Base-by-base conservation (phyloP, 2,797 vertebrate species). In the Avahi laniger region DNA sequence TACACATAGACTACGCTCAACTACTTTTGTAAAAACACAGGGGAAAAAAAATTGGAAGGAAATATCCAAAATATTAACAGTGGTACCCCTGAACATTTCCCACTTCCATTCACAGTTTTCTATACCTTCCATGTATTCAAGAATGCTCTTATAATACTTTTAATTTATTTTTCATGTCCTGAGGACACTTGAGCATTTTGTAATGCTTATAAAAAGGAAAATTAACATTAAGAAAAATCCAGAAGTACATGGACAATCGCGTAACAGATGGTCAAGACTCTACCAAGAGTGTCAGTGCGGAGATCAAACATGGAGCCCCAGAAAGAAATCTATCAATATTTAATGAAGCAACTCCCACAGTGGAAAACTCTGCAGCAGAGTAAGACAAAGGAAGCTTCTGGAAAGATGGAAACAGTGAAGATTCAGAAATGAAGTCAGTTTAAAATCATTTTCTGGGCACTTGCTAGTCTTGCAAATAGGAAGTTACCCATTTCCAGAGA, bases 401-500 rank as follows among this genome's bases (percentile, higher is more conserved):
- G 38, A 18, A 78, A 81, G 61, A 54, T 14, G 24, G 33, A 87
- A 81, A 57, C 59, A 3, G 46, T 90, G 59, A 70, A 76, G 35
- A 46, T 50, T 83, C 76, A 87, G 54, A 87, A 72, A 76, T 70
- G 50, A 81, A 87, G 52, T 50, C 30, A 7, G 24, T 48, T 72
- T 78, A 75, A 63, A 82, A 85, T 86, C 35, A 69, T 61, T 63
- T 96, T 79, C 84, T 89, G 70, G 72, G 54, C 7, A 61, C 50
- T 12, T 1, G 11, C 50, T 90, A 13, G 41, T 57, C 52, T 18
- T 73, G 41, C 48, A 46, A 52, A 82, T 15, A 82, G 26, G 54
- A 93, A 87, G 70, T 33, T 67, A 91, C 35, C 46, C n/a, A 87
- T 50, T 79, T 82, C 72, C 91, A 93, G 41, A 92, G 28, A 82